Conservation (phyloP, 92 coral and sea anemone species). For the Siderastrea siderea region DNA sequence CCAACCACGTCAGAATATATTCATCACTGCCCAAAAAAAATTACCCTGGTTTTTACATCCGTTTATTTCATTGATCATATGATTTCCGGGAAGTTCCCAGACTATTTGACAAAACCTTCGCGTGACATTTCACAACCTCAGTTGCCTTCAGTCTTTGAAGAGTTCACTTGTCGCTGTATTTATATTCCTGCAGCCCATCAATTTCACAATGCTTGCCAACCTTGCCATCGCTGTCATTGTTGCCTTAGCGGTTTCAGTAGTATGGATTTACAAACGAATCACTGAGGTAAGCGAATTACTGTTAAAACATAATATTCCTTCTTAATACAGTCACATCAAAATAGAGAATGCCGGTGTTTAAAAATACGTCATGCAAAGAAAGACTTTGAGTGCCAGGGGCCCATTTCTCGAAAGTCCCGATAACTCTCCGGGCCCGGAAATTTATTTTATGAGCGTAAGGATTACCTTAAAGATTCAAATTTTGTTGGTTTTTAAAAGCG, state of each 20-base stretch:
- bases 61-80: neutral
- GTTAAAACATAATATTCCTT: too few relatives aligned
- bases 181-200: neutral
- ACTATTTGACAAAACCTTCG: slow-evolving; percentile 5
- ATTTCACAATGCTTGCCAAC: slow-evolving; percentile 26
- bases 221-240: slow-evolving; percentile 41
- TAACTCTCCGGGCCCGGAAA: too few relatives aligned
- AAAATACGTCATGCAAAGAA: too few relatives aligned
- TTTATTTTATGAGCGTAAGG: too few relatives aligned
- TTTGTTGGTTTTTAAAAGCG: too few relatives aligned
- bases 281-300: slow-evolving; percentile 25
- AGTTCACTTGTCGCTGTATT: neutral
- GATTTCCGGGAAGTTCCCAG: slow-evolving; percentile 41
- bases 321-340: too few relatives aligned
- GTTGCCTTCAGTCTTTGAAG: slow-evolving; percentile 4
- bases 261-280: slow-evolving; percentile 52
- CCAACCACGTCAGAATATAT: neutral
- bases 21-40: too few relatives aligned
- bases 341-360: too few relatives aligned
- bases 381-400: too few relatives aligned
- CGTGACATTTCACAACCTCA: slow-evolving; percentile 22
- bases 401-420: too few relatives aligned
- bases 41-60: neutral
- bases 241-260: neutral
- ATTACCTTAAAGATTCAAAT: too few relatives aligned